These are phyloP conservation scores for Oryzias sinensis DNA, from an alignment of 2,797 vertebrate species.

Conservation along the genomic window DNA sequence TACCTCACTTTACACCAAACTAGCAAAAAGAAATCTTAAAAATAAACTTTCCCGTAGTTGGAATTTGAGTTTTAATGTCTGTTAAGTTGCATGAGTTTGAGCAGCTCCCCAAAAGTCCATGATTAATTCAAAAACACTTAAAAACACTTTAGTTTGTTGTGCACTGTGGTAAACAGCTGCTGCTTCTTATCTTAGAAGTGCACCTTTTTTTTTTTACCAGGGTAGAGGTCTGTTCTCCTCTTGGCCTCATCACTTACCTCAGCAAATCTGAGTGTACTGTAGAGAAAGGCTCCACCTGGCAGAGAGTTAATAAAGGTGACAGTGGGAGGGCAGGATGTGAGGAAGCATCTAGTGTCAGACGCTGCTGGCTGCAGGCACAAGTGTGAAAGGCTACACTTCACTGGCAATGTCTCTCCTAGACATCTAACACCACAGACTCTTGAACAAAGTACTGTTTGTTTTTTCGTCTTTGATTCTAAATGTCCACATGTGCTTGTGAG, in stretches of 20 bases:
- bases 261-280: slow-evolving; percentile 50
- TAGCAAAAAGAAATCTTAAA: too few species aligned
- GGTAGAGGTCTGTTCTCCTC: slow-evolving; percentile 15
- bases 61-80: too few species aligned
- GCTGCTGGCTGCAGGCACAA: slow-evolving; percentile 43
- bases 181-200: slow-evolving; percentile 34
- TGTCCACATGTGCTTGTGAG: slow-evolving; percentile 30
- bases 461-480: slow-evolving; percentile 13
- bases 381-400: slow-evolving; percentile 18
- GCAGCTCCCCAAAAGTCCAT: not conserved
- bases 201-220: slow-evolving; percentile 20
- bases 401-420: slow-evolving; percentile 13
- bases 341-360: slow-evolving; percentile 49
- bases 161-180: slow-evolving; percentile 22
- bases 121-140: not conserved
- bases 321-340: slow-evolving; percentile 53
- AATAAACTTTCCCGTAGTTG: too few species aligned
- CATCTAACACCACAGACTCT: not conserved
- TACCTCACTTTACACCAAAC: too few species aligned
- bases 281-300: slow-evolving; percentile 63
- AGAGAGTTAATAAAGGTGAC: slow-evolving; percentile 70
- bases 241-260: slow-evolving; percentile 59
- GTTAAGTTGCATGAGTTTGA: too few species aligned
- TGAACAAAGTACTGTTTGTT: slow-evolving; percentile 16
- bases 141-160: slow-evolving; percentile 1